phyloP scores from a whole-genome alignment of 2,797 vertebrate species.

The Catostomus latipinnis region DNA sequence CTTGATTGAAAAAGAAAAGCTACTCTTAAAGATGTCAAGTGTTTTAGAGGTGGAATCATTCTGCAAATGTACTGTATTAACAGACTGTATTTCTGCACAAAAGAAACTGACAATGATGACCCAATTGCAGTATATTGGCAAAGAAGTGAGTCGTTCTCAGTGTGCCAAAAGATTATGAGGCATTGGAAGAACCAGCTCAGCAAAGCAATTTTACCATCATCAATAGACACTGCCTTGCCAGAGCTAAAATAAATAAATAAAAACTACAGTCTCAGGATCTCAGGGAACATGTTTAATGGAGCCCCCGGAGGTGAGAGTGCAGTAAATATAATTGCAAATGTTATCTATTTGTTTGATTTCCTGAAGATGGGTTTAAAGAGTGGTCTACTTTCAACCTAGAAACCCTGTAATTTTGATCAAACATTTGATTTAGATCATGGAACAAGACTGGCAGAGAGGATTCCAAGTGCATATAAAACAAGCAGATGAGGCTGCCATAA shows the following conservation, averaged over 20 bases:
- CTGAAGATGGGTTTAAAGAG: not conserved
- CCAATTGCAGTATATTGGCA: not conserved
- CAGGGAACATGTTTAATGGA: not conserved
- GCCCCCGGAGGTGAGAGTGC: not conserved
- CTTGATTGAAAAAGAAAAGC: not conserved
- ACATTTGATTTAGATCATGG: conserved; percentile 23
- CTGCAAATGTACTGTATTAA: not conserved
- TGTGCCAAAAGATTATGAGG: not conserved
- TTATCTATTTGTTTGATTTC: not conserved
- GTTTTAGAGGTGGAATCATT: not conserved
- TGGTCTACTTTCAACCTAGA: not conserved
- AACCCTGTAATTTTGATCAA: not conserved
- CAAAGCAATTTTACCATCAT: not conserved
- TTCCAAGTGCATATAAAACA: conserved; percentile 39
- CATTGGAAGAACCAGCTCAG: not conserved
- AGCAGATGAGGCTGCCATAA: conserved; percentile 5
- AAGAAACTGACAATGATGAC: not conserved
- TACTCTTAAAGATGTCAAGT: not conserved
- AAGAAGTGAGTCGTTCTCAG: not conserved
- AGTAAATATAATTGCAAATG: not conserved
- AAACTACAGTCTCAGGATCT: not conserved
- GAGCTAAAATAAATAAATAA: not conserved
- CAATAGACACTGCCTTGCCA: not conserved
- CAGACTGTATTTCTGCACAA: not conserved
- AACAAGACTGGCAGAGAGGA: not conserved